Evolutionary conservation across 2,113 vertebrate genomes (phyloP).

Genomic region (Oncorhynchus nerka): DNA sequence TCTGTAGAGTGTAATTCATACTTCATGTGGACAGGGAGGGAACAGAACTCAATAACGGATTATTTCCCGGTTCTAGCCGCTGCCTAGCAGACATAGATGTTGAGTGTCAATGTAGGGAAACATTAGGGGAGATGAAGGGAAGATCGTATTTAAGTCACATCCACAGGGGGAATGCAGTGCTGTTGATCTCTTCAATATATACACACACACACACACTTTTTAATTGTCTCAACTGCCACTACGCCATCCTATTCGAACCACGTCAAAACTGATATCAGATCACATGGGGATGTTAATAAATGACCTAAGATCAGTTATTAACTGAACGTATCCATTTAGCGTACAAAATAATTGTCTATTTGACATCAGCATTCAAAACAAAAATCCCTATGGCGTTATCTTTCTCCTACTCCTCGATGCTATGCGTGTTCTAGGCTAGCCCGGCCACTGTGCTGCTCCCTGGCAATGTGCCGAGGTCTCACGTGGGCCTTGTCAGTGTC

Average conservation of each 20-base stretch:
- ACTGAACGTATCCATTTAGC: background rate
- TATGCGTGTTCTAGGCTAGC: background rate
- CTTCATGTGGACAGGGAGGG: conserved; percentile 29
- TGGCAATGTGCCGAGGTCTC: background rate
- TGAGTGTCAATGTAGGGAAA: too few species aligned
- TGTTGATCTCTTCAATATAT: background rate
- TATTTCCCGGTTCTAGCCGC: conserved; percentile 36
- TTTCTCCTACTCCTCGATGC: background rate
- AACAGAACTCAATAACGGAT: conserved; percentile 19
- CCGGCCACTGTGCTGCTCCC: background rate
- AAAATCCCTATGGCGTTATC: background rate
- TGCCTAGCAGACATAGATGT: conserved; percentile 25
- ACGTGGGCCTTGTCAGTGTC: background rate
- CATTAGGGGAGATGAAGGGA: background rate
- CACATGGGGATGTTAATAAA: background rate
- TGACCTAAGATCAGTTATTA: background rate
- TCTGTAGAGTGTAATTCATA: conserved; percentile 38
- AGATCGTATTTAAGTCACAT: conserved; percentile 17
- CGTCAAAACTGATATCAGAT: background rate
- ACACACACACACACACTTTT: background rate
- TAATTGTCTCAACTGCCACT: background rate
- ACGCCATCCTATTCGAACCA: background rate
- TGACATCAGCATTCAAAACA: background rate
- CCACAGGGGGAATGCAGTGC: background rate
- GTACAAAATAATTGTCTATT: background rate